Evolutionary conservation across 2,888 invertebrate species (phyloP).

Genomic region (Apodemia duryi): DNA sequence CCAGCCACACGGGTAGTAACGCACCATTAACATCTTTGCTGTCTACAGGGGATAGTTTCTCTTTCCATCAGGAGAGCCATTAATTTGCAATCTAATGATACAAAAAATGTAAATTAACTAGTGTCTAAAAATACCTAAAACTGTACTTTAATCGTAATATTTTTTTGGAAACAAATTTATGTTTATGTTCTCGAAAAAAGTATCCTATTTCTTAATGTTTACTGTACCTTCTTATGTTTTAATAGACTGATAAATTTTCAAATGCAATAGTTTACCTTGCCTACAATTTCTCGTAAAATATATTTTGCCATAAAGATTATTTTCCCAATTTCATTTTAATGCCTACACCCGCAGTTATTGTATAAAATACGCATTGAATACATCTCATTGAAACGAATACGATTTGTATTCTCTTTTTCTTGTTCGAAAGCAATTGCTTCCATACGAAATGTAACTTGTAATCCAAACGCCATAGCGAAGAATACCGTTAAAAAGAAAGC

Average conservation of each 20-base stretch:
- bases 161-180: too few species aligned
- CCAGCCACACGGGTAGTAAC: too few species aligned
- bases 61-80: too few species aligned
- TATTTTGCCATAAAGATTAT: neutral
- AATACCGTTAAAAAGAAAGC: conserved; percentile 43
- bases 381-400: conserved; percentile 15
- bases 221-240: too few species aligned
- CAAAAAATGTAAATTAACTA: too few species aligned
- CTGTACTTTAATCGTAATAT: too few species aligned
- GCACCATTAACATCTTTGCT: too few species aligned
- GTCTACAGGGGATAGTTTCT: too few species aligned
- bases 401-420: conserved; percentile 18
- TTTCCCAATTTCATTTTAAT: conserved; percentile 5
- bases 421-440: conserved; percentile 19
- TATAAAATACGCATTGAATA: conserved; percentile 11
- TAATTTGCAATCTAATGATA: too few species aligned
- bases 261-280: neutral
- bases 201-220: too few species aligned
- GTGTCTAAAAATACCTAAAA: too few species aligned
- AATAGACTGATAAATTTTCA: neutral
- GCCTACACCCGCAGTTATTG: neutral
- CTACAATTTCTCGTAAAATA: neutral
- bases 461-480: conserved; percentile 28
- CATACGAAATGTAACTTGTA: conserved; percentile 27
- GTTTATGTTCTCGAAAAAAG: too few species aligned